Base-by-base conservation (phyloP, 2,113 vertebrate species). In the Pyrgilauda ruficollis region DNA sequence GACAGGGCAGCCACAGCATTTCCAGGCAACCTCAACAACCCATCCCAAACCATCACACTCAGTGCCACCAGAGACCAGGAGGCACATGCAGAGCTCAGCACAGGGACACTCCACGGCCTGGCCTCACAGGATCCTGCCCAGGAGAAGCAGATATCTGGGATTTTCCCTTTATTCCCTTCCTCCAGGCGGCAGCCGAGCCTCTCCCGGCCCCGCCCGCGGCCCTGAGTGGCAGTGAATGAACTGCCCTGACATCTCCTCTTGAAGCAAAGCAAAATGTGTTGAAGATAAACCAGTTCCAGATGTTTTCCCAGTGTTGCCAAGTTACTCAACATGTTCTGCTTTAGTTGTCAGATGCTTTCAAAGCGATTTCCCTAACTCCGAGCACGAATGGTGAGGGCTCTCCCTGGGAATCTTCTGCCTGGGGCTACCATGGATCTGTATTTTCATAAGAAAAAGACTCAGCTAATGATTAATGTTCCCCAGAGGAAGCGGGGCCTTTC, bases 321-420 rank as follows among this genome's bases (percentile, higher is more conserved):
- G 93, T 96, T 97, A 94, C 91, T 91, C 89, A 95, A 97, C 93
- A 96, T 94, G 95, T 93, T 96, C 95, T 97, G 93, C 93, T 96
- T 96, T 95, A 96, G 91, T 76, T 94, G 95, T 95, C 95, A 93
- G 93, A 95, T 94, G 95, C 91, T 95, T 96, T 95, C 95, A 96
- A 96, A 97, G 95, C 44, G 43, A 94, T 93, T 96, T 95, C 94
- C 92, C 95, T 96, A 95, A 96, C 92, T 76, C 91, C 28, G 91
- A 96, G 96, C 93, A 96, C 92, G 94, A 96, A 95, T 94, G 91
- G 92, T 70, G 89, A 96, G 89, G 91, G 93, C 87, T 95, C 96
- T 95, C 89, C 95, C 95, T 96, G 96, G 94, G 96, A 97, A 96
- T 93, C 94, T 96, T 96, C 68, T 80, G 93, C 93, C 95, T 95